Evolutionary conservation across 2,113 vertebrate genomes (phyloP).

Genomic region (Micronisus gabar): DNA sequence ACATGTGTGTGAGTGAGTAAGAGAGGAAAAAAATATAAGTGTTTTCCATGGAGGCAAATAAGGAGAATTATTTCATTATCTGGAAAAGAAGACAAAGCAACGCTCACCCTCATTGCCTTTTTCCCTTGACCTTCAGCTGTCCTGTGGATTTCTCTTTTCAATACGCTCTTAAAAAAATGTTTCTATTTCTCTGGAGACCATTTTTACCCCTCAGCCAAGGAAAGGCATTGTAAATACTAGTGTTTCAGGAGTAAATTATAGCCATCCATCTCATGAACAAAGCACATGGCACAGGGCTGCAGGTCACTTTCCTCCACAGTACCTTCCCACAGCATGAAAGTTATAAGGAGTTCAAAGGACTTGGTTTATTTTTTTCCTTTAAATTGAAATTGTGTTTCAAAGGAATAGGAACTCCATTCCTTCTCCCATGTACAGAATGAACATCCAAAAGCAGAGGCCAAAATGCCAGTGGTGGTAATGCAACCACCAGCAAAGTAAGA

Average conservation of each 20-base stretch:
- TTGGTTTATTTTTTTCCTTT: background rate
- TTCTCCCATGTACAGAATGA: background rate
- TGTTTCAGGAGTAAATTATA: conserved; percentile 58
- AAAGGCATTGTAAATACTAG: background rate
- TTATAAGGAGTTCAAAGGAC: background rate
- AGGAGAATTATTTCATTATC: background rate
- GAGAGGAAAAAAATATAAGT: background rate
- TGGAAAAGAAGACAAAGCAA: background rate
- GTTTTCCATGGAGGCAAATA: background rate
- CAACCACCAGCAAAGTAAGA: background rate
- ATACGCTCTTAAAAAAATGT: background rate
- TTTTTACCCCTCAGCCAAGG: conserved; percentile 33
- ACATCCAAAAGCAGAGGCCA: background rate
- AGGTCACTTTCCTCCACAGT: background rate
- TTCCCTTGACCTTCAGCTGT: conserved; percentile 1
- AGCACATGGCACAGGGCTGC: background rate
- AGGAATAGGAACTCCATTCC: background rate
- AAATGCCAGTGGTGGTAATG: background rate
- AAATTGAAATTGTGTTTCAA: background rate
- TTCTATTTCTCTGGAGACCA: background rate
- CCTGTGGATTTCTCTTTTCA: background rate
- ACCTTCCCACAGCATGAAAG: background rate
- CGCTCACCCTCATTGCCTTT: background rate
- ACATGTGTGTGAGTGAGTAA: background rate
- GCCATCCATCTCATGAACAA: conserved; percentile 41